Evolutionary conservation across 2,797 vertebrate species (phyloP).

Genomic region (Peromyscus attwateri): DNA sequence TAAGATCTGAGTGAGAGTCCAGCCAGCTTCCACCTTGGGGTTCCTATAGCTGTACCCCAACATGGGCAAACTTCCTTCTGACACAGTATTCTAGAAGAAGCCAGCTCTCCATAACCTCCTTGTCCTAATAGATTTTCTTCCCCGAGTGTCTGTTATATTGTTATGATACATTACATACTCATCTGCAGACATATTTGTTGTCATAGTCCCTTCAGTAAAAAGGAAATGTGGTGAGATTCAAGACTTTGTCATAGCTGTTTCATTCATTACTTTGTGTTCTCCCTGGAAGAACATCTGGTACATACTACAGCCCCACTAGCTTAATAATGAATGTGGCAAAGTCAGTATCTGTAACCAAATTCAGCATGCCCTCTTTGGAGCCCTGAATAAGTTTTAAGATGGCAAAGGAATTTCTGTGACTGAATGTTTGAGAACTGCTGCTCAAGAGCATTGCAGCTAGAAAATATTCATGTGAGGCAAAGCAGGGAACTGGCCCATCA

Average conservation of each 20-base stretch:
- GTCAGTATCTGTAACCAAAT: not conserved
- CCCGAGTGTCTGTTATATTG: not conserved
- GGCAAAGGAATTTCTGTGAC: not conserved
- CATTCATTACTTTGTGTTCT: not conserved
- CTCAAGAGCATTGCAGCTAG: not conserved
- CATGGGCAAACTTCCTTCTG: not conserved
- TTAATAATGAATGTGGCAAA: conserved; percentile 26
- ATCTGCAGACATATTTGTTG: not conserved
- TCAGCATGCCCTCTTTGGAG: not conserved
- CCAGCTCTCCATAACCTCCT: not conserved
- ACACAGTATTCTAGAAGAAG: not conserved
- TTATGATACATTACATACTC: not conserved
- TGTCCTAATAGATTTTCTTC: not conserved
- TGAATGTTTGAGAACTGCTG: not conserved
- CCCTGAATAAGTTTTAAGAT: not conserved
- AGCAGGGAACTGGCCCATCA: not conserved
- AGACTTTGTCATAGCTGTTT: not conserved
- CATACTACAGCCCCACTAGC: not conserved
- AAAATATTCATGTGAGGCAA: not conserved
- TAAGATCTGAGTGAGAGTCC: not conserved
- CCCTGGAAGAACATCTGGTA: not conserved
- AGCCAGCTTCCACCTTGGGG: not conserved
- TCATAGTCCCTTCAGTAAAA: not conserved
- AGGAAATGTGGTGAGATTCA: not conserved
- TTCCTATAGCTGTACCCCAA: not conserved